Evolutionary conservation across 2,888 invertebrate species (phyloP), one percentile per base, ranked within the genome.

Genomic region (Blomia tropicalis): DNA sequence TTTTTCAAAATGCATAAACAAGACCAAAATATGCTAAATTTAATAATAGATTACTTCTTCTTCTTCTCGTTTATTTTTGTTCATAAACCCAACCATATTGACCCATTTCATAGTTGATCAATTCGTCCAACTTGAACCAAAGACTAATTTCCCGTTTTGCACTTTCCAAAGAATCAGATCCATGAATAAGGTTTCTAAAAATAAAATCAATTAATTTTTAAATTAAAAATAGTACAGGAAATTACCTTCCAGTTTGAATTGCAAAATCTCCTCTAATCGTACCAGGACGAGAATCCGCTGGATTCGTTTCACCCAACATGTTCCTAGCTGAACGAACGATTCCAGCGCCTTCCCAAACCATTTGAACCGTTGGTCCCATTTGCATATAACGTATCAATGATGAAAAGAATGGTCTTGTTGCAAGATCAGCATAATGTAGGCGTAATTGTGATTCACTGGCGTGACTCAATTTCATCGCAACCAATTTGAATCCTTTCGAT

Each of bases 231-330:
- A 3, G 14, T 2, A 29, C 2, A 51, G 29, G 5, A 4, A 51
- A 17, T 25, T 51, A 51, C 51, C 51, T 2, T 67, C 93, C 93
- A 70, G 92, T 87, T 76, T 93, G 84, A 70, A 98, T 83, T 77
- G 91, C 91, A 72, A 84, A 86, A 75, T 99, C 98, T 63, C 98
- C 98, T 72, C 98, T 84, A 72, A 98, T 93, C 65, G 95, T 95
- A 67, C 98, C 98, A 64, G 96, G 95, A 66, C 81, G 80, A 19
- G 93, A 93, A 71, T 90, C 87, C 64, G 87, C 86, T 27, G 98
- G 98, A 75, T 98, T 89, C 66, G 98, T 99, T 67, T 90, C 96
- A 68, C 98, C 98, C 70, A 98, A 81, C 83, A 98, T 87, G 70
- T 83, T 82, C 70, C 98, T 85, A 43, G 93, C 96, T 70, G 90